Base-by-base conservation (phyloP, 2,888 invertebrate species). In the Chaitophorus viminalis region DNA sequence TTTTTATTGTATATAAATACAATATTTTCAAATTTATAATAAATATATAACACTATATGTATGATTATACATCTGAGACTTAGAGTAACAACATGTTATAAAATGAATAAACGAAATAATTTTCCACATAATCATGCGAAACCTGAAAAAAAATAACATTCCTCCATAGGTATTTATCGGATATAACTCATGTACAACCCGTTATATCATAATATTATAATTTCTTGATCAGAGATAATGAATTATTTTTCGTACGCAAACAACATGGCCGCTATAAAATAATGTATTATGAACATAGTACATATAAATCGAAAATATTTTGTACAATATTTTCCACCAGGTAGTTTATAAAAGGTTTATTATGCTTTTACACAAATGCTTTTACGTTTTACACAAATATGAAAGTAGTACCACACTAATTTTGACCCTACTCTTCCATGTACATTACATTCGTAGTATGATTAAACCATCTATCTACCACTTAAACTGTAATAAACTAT, bases 311-410 rank as follows among this genome's bases (percentile, higher is more conserved):
- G 33, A 54, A 82, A 72, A 25, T 18, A 18, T 72, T 72, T n/a
- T 29, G n/a, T 70, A 25, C 6, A 31, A n/a, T 25, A 33, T 72
- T 36, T 52, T 52, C 33, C 70, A 25, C 52, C 46, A 31, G 25
- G 46, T 25, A 52, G 6, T 82, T 72, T 72, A n/a, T 18, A n/a
- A 82, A 72, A 33, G 25, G 54, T 54, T 82, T 36, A 82, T 82
- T 52, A 82, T n/a, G n/a, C n/a, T n/a, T n/a, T n/a, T n/a, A n/a
- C n/a, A n/a, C n/a, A n/a, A n/a, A n/a, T n/a, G n/a, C 82, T 46
- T 70, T 17, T 46, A 6, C 29, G 17, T 52, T 70, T 81, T 70
- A 21, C 25, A 0, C 46, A 33, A 0, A 77, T 33, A 25, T 25
- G 60, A 25, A 21, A 21, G 21, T 21, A 21, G 60, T 60, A 60